phyloP scores from a whole-genome alignment of 2,113 vertebrate genomes.

The Rhinoderma darwinii region DNA sequence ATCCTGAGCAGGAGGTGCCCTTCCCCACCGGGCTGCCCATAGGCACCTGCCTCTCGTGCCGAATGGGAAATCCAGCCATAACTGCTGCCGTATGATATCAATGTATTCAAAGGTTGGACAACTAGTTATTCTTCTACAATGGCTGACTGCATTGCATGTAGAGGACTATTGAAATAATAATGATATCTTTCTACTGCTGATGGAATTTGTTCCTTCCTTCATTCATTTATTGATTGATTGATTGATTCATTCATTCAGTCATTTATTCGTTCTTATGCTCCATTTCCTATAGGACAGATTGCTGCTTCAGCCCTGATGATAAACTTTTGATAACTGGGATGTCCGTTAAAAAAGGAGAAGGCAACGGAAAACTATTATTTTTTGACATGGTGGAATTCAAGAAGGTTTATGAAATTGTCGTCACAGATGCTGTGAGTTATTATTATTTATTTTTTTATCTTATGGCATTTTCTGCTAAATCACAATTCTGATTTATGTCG shows the following conservation, averaged over 20 bases:
- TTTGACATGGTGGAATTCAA: constrained; percentile 86
- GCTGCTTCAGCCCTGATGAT: constrained; percentile 97
- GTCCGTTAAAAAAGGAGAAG: constrained; percentile 88
- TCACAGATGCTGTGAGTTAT: constrained; percentile 87
- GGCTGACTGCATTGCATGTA: too few species aligned
- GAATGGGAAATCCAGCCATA: too few species aligned
- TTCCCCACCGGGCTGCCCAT: too few species aligned
- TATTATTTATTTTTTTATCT: background rate
- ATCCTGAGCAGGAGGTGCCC: too few species aligned
- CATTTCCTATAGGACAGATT: constrained; percentile 85
- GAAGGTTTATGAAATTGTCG: constrained; percentile 89
- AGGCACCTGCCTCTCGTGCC: too few species aligned
- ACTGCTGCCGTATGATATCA: too few species aligned
- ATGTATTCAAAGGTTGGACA: too few species aligned
- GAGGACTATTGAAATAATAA: too few species aligned
- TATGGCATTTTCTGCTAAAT: background rate
- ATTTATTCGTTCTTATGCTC: background rate
- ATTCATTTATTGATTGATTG: background rate
- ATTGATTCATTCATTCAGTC: background rate
- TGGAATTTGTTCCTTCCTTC: too few species aligned
- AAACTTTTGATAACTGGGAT: constrained; percentile 91
- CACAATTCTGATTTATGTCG: background rate
- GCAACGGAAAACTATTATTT: constrained; percentile 89
- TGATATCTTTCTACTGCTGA: too few species aligned
- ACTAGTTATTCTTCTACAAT: too few species aligned